Conservation (phyloP, 2,888 invertebrate species). For the Torymus texanus region DNA sequence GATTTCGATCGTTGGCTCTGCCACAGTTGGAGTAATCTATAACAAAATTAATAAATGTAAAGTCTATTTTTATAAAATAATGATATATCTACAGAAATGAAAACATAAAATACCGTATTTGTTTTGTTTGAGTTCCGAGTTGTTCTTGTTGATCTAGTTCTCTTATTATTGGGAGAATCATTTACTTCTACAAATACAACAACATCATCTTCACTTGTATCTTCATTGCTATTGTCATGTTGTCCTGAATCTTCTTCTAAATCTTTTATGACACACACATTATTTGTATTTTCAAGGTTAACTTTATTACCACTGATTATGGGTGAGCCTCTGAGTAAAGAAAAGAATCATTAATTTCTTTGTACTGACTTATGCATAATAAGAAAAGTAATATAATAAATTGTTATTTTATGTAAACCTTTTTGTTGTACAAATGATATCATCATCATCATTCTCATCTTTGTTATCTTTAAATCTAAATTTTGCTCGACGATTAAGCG, state of each 20-base stretch:
- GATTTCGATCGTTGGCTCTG: not conserved
- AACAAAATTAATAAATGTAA: not conserved
- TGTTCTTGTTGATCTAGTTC: not conserved
- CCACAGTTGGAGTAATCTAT: conserved; percentile 8
- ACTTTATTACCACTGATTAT: not conserved
- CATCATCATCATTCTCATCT: conserved; percentile 20
- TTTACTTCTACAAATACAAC: not conserved
- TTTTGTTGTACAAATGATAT: conserved; percentile 1
- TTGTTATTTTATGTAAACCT: conserved; percentile 1
- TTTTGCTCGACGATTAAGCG: conserved; percentile 28
- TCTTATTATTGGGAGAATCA: not conserved
- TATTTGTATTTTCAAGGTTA: conserved; percentile 2
- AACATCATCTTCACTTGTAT: conserved; percentile 23
- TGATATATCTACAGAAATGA: no score
- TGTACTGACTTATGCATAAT: no score
- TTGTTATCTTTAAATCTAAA: not conserved
- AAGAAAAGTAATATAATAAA: not conserved
- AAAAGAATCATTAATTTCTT: no score
- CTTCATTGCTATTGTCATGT: not conserved
- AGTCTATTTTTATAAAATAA: not conserved
- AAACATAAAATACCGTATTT: not conserved
- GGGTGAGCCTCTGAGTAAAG: not conserved
- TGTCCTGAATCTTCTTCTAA: not conserved
- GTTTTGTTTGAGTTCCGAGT: conserved; percentile 17
- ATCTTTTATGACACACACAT: not conserved